phyloP scores from a whole-genome alignment of 1,140 invertebrate genomes.

The Halesus radiatus region DNA sequence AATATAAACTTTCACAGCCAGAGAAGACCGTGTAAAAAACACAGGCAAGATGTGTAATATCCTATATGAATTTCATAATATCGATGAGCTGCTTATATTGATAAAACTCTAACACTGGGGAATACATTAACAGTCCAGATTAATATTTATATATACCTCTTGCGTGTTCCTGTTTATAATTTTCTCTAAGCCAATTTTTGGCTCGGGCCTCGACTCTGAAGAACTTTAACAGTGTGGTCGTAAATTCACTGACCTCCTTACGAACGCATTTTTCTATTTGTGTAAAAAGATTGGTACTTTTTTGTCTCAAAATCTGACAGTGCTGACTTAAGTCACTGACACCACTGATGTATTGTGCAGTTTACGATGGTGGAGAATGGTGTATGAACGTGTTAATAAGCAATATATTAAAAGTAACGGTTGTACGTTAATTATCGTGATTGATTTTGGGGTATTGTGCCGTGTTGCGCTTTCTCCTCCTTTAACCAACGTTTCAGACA shows the following conservation, averaged over 20 bases:
- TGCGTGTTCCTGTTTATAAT: constrained; percentile 4
- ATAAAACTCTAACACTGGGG: not conserved
- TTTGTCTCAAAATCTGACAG: not conserved
- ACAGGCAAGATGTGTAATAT: too few relatives aligned
- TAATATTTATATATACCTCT: not conserved
- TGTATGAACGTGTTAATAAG: too few relatives aligned
- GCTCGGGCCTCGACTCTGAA: not conserved
- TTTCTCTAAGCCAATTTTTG: constrained; percentile 4
- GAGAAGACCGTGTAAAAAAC: too few relatives aligned
- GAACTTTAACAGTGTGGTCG: not conserved
- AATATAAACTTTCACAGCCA: too few relatives aligned
- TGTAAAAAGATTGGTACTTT: not conserved
- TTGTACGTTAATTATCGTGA: too few relatives aligned
- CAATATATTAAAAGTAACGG: too few relatives aligned
- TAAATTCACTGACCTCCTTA: constrained; percentile 7
- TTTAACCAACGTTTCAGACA: too few relatives aligned
- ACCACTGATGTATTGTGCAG: too few relatives aligned
- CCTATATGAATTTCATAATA: not conserved
- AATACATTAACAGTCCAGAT: not conserved
- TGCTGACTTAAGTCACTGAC: not conserved
- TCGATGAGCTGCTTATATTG: not conserved
- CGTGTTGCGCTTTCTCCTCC: too few relatives aligned
- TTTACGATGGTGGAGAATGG: too few relatives aligned
- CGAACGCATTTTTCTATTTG: not conserved
- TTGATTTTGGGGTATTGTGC: too few relatives aligned